phyloP scores from a whole-genome alignment of 2,113 vertebrate genomes.

The Brachirus orientalis region DNA sequence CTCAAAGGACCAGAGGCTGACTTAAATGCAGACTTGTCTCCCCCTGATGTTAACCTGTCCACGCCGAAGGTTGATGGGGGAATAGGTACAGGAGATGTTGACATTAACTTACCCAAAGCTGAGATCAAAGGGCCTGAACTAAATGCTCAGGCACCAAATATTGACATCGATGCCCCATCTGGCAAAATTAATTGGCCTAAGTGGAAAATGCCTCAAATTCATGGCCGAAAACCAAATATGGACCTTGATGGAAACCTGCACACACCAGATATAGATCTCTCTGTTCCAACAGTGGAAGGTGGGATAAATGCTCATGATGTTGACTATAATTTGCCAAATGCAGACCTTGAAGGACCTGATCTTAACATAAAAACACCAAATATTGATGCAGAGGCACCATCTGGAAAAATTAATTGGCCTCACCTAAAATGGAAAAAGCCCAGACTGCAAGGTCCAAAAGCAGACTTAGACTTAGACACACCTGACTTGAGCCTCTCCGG shows the following conservation, averaged over 20 bases:
- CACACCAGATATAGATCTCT: no score
- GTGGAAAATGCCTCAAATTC: no score
- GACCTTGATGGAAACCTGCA: no score
- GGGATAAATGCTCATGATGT: slow-evolving; percentile 58
- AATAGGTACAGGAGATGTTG: slow-evolving; percentile 56
- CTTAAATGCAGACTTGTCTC: slow-evolving; percentile 57
- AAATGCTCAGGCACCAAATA: slow-evolving; percentile 56
- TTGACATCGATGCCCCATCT: slow-evolving; percentile 53
- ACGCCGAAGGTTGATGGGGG: slow-evolving; percentile 59
- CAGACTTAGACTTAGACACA: slow-evolving; percentile 49
- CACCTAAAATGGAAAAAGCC: slow-evolving; percentile 62
- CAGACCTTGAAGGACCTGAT: slow-evolving; percentile 52
- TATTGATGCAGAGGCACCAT: slow-evolving; percentile 51
- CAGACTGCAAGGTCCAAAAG: slow-evolving; percentile 52
- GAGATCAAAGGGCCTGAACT: slow-evolving; percentile 54
- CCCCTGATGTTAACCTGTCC: slow-evolving; percentile 53
- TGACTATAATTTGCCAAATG: slow-evolving; percentile 63
- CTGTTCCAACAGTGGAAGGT: slow-evolving; percentile 24
- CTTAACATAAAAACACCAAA: slow-evolving; percentile 59
- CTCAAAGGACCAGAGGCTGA: slow-evolving; percentile 49
- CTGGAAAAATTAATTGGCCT: slow-evolving; percentile 67
- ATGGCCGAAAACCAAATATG: no score
- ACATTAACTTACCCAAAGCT: slow-evolving; percentile 63
- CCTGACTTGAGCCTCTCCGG: slow-evolving; percentile 49
- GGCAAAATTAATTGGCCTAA: slow-evolving; percentile 65